Percentiles rank a stretch among this genome's conserved stretches.
These are phyloP conservation scores for Catalaphyllia jardinei DNA, from an alignment of 64 coral and sea anemone genomes.

Conservation along the genomic window DNA sequence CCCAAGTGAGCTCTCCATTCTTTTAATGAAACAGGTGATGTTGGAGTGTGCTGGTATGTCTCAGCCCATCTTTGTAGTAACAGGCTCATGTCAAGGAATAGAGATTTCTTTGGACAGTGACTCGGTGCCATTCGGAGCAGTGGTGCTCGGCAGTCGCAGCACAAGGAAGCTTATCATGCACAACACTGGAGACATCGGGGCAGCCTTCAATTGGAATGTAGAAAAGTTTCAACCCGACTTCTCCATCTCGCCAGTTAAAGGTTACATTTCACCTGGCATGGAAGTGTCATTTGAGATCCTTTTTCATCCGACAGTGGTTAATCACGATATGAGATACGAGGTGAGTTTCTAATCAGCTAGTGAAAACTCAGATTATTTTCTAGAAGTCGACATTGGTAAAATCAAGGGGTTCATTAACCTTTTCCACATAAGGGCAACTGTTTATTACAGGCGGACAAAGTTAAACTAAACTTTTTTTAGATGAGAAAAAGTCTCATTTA, in stretches of 20 bases:
- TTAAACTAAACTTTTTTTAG: too few relatives aligned
- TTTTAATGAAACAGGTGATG: slow-evolving; percentile 73
- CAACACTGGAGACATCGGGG: slow-evolving; percentile 93
- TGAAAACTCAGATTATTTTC: neutral
- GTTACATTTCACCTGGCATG: slow-evolving; percentile 90
- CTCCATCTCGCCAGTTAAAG: slow-evolving; percentile 76
- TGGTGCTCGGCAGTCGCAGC: slow-evolving; percentile 86
- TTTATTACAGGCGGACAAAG: too few relatives aligned
- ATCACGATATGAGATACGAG: slow-evolving; percentile 95
- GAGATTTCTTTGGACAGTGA: slow-evolving; percentile 85
- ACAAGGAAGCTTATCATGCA: slow-evolving; percentile 91
- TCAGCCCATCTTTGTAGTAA: slow-evolving; percentile 91
- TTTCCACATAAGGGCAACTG: too few relatives aligned
- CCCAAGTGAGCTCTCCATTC: neutral
- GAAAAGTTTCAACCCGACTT: slow-evolving; percentile 88
- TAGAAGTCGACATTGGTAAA: too few relatives aligned
- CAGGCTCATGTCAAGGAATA: slow-evolving; percentile 92
- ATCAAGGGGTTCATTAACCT: too few relatives aligned
- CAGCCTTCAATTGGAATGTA: slow-evolving; percentile 89
- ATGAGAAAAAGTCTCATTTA: too few relatives aligned
- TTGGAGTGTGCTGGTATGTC: slow-evolving; percentile 94
- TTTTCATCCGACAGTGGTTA: slow-evolving; percentile 81
- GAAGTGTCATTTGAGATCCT: slow-evolving; percentile 90
- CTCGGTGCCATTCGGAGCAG: slow-evolving; percentile 94
- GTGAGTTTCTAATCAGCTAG: slow-evolving; percentile 25